Evolutionary conservation across 2,113 vertebrate genomes (phyloP).

Genomic region (Camelus dromedarius): DNA sequence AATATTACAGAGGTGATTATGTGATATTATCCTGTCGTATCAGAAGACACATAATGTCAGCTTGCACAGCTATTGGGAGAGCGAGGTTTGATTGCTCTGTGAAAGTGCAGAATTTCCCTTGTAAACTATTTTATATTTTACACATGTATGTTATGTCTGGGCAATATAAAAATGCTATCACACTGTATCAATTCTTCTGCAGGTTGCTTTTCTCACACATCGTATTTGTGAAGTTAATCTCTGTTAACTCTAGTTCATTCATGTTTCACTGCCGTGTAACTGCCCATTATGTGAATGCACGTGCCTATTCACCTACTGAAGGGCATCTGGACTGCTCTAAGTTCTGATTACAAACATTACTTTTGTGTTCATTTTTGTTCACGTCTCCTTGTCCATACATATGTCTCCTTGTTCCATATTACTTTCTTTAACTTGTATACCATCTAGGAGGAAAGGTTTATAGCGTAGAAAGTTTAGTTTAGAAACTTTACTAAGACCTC

Average conservation of each 20-base stretch:
- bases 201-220: neutral
- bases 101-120: neutral
- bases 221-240: neutral
- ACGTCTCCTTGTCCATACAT: neutral
- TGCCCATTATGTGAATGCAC: neutral
- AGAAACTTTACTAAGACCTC: neutral
- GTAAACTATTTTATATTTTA: neutral
- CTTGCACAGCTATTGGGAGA: neutral
- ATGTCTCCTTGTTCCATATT: neutral
- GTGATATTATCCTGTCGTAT: neutral
- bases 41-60: neutral
- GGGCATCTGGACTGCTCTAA: neutral
- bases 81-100: neutral
- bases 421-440: neutral
- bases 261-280: neutral
- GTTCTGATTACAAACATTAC: neutral
- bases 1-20: constrained; percentile 18
- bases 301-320: neutral
- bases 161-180: neutral
- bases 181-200: neutral
- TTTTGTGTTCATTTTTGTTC: neutral
- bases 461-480: too few relatives aligned
- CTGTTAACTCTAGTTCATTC: neutral
- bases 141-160: neutral
- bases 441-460: neutral